These are phyloP conservation scores for Oxycera nigricornis DNA, from an alignment of 2,888 invertebrate genomes.

Conservation along the genomic window DNA sequence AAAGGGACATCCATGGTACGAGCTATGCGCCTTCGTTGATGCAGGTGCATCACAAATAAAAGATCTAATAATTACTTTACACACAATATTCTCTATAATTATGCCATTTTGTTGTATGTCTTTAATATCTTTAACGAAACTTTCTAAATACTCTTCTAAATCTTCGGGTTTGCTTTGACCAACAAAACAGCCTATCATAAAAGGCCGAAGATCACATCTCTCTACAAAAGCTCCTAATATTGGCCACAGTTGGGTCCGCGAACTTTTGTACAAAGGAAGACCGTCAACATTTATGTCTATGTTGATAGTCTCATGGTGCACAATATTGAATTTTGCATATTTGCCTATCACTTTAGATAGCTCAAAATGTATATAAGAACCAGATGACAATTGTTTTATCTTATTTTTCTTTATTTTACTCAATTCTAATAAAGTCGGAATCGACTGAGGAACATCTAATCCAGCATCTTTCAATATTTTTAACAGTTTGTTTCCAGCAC, in stretches of 20 bases:
- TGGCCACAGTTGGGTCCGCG: conserved; percentile 15
- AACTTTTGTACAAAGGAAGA: conserved; percentile 18
- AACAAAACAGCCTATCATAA: conserved; percentile 5
- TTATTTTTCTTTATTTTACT: conserved; percentile 25
- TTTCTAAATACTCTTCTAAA: neutral
- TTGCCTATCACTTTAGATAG: conserved; percentile 32
- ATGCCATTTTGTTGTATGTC: neutral
- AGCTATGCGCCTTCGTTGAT: conserved; percentile 8
- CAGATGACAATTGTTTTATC: neutral
- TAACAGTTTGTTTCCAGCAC: neutral
- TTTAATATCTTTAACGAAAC: neutral
- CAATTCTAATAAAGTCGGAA: neutral
- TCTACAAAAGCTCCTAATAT: conserved; percentile 2
- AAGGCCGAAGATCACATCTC: neutral
- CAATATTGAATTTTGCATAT: conserved; percentile 31
- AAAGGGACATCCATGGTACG: neutral
- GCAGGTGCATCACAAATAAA: conserved; percentile 13
- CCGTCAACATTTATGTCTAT: conserved; percentile 5
- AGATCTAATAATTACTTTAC: neutral
- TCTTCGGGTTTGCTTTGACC: neutral
- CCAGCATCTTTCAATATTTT: neutral
- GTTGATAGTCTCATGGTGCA: neutral
- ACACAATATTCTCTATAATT: neutral
- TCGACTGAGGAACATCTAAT: neutral
- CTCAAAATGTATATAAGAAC: conserved; percentile 38